Evolutionary conservation across 2,888 invertebrate species (phyloP), one percentile per base, ranked within the genome.

Genomic region (Tachina lurida): DNA sequence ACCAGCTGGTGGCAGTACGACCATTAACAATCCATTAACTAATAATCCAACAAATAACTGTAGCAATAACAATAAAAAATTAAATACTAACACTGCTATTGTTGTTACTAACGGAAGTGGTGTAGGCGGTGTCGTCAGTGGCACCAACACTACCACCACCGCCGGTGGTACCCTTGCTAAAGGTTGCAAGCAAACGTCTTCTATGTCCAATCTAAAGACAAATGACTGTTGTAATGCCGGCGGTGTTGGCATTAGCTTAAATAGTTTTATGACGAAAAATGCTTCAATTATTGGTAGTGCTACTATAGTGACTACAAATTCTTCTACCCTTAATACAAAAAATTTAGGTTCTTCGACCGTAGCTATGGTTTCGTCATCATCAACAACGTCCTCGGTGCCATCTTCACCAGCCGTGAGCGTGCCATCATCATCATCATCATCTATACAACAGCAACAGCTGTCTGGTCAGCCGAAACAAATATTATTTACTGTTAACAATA

Each of bases 401-500:
- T 90, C 89, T 47, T 91, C 91, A 10, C 90, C 91, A 49, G 91
- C 90, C 15, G 76, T 88, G 15, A 87, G 89, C 49, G 88, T 89
- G 84, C 88, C 89, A 39, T 4, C 31, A 2, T 88, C 91, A 45
- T 67, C 31, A 31, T 88, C 91, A 45, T 67, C 76, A n/a, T 86
- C 56, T 71, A 84, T 74, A 80, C 88, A 78, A 73, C 88, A 68
- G 82, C 88, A 74, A 78, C 80, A 71, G 41, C 70, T 78, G n/a
- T 56, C 80, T 15, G 78, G 75, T 10, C 89, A 90, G 8, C 90
- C 90, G 65, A 90, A 91, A 71, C 90, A 90, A 84, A 89, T 93
- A 83, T 91, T 91, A 88, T 92, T 93, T 86, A 88, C 91, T 74
- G 88, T 90, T 19, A 91, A 90, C 79, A 91, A 89, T 86, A 87